Evolutionary conservation across 2,797 vertebrate species (phyloP), one percentile per base, ranked within the genome.

Genomic region (Sebastes hubbsi): DNA sequence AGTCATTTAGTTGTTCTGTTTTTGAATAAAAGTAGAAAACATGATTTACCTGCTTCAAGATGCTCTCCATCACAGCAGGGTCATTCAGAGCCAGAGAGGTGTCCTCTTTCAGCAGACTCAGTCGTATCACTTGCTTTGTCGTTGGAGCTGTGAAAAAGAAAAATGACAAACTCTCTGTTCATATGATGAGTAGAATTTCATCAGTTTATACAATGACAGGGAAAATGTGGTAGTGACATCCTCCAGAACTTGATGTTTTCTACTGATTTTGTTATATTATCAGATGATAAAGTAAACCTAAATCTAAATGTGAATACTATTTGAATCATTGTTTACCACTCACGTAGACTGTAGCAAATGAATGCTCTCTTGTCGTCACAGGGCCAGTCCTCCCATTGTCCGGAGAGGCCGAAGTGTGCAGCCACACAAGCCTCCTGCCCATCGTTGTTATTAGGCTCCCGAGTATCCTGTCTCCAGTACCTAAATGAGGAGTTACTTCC

Each of bases 341-440:
- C 27, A 60, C 55, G 2, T 18, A 8, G 4, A 59, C 46, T 24
- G 71, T 82, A 85, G 52, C 90, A 92, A 59, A 88, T 32, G 25
- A 86, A 88, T 1, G 58, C 32, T 16, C 3, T 69, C 6, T 5
- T 27, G 0, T 0, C 0, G 2, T 24, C 8, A 46, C 86, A 89
- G 10, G 0, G 1, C 16, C 4, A 24, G n/a, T 73, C 72, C 27
- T 59, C 67, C 86, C 84, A 87, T 18, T 1, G 2, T 10, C 82
- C 86, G 30, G 16, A 63, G 4, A 1, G 0, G 1, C 0, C 0
- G 8, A 49, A 34, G 7, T 14, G 0, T 6, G 52, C 42, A 10
- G 16, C 18, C 1, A 9, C 81, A 82, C 89, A 89, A 12, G 0
- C 0, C 16, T 86, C 68, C 0, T n/a, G 1, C 1, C 0, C 0